phyloP scores from a whole-genome alignment of 1,140 invertebrate species.

The Macrobrachium rosenbergii region DNA sequence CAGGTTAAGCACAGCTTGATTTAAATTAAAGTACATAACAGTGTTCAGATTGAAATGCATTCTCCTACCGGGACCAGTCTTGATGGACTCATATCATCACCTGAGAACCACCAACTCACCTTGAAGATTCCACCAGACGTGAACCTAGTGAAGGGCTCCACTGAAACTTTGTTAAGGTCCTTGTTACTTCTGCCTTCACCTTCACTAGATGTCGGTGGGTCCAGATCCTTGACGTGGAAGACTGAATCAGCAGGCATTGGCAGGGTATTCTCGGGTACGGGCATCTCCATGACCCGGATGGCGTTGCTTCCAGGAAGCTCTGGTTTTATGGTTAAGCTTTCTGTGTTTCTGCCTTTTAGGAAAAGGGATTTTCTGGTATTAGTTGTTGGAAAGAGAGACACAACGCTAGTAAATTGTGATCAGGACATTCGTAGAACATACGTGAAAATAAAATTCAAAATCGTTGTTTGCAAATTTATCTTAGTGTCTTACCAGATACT shows the following conservation, averaged over 20 bases:
- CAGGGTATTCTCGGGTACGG: neutral
- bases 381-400: too few species aligned
- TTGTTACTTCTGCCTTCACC: neutral
- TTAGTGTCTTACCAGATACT: too few species aligned
- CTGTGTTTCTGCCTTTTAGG: neutral
- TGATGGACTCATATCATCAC: neutral
- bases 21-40: too few species aligned
- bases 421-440: too few species aligned
- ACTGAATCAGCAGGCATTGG: neutral
- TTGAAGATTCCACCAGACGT: slow-evolving; percentile 37
- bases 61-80: neutral
- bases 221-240: neutral
- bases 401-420: too few species aligned
- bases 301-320: neutral
- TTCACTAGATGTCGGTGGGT: too few species aligned
- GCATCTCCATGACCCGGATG: neutral
- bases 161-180: neutral
- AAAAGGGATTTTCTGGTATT: too few species aligned
- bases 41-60: neutral
- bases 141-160: slow-evolving; percentile 37
- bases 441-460: too few species aligned
- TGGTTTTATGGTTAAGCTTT: neutral
- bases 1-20: too few species aligned
- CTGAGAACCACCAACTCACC: neutral
- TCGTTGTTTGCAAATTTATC: too few species aligned